phyloP scores from a whole-genome alignment of 1,140 invertebrate species.

The Drosophila eugracilis region DNA sequence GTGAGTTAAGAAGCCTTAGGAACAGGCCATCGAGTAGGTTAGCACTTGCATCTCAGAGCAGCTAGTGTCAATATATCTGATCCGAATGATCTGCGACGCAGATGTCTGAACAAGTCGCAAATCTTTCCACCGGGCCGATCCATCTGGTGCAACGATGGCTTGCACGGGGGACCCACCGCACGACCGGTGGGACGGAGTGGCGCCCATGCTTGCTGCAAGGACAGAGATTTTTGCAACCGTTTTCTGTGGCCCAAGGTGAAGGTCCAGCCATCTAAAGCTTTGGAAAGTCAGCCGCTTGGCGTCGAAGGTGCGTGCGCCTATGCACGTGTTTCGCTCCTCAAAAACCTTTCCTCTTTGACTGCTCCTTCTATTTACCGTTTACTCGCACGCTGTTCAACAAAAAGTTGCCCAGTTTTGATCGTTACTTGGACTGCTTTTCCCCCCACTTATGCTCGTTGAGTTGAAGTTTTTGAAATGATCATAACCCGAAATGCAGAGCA shows the following conservation, averaged over 20 bases:
- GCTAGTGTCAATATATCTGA: slow-evolving; percentile 35
- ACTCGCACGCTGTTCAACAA: slow-evolving; percentile 64
- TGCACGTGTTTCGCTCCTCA: slow-evolving; percentile 63
- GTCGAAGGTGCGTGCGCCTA: slow-evolving; percentile 73
- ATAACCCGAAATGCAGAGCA: slow-evolving; percentile 68
- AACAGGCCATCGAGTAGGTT: slow-evolving; percentile 1
- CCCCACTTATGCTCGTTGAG: slow-evolving; percentile 63
- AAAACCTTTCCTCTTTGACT: slow-evolving; percentile 16
- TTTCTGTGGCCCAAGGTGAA: slow-evolving; percentile 72
- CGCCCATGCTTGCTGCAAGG: slow-evolving; percentile 86
- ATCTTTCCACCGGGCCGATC: slow-evolving; percentile 91
- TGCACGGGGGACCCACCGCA: slow-evolving; percentile 77
- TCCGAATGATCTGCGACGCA: slow-evolving; percentile 65
- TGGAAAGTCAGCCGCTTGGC: slow-evolving; percentile 21
- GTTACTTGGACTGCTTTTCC: slow-evolving; percentile 59
- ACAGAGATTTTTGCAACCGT: slow-evolving; percentile 89
- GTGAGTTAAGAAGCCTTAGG: slow-evolving; percentile 86
- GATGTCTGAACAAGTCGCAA: slow-evolving; percentile 89
- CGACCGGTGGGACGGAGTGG: slow-evolving; percentile 72
- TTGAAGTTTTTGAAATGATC: slow-evolving; percentile 61
- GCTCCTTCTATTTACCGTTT: slow-evolving; percentile 20
- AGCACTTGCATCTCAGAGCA: slow-evolving; percentile 18
- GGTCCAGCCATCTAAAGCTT: slow-evolving; percentile 6
- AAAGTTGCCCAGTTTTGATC: slow-evolving; percentile 62
- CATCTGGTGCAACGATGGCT: slow-evolving; percentile 87